phyloP scores from a whole-genome alignment of 1,140 invertebrate genomes.

The Ceratoteleas bidentatus region DNA sequence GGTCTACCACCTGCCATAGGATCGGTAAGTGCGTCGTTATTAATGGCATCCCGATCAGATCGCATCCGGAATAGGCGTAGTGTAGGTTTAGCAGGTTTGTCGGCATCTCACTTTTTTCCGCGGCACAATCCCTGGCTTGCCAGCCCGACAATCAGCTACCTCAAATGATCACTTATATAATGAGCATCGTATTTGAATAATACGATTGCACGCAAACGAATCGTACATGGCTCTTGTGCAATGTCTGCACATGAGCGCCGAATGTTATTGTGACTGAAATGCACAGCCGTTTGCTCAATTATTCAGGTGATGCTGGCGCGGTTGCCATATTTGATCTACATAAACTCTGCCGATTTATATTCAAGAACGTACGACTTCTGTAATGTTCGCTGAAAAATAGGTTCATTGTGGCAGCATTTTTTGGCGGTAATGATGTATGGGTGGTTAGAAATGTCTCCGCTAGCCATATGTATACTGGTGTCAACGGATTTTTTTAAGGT shows the following conservation, averaged over 20 bases:
- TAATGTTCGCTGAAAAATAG: too few species aligned
- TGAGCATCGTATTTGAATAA: conserved; percentile 58
- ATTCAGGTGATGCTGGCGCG: neutral
- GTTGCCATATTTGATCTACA: neutral
- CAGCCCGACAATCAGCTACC: conserved; percentile 58
- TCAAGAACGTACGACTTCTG: too few species aligned
- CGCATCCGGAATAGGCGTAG: conserved; percentile 78
- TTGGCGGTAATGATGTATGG: too few species aligned
- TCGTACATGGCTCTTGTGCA: conserved; percentile 47
- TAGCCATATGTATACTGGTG: too few species aligned
- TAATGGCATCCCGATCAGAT: conserved; percentile 77
- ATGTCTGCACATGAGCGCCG: conserved; percentile 20
- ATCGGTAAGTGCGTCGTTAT: conserved; percentile 78
- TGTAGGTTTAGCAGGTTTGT: conserved; percentile 72
- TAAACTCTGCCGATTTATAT: too few species aligned
- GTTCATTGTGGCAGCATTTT: too few species aligned
- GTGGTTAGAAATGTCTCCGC: too few species aligned
- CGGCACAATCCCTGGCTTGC: conserved; percentile 32
- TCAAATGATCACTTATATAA: conserved; percentile 62
- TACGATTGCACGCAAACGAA: conserved; percentile 55
- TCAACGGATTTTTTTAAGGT: too few species aligned
- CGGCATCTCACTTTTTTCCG: conserved; percentile 54
- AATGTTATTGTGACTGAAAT: conserved; percentile 6
- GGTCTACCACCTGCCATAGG: conserved; percentile 78
- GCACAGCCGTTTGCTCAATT: conserved; percentile 9